Conservation (phyloP, 2,797 vertebrate species). For the Thalassophryne amazonica region DNA sequence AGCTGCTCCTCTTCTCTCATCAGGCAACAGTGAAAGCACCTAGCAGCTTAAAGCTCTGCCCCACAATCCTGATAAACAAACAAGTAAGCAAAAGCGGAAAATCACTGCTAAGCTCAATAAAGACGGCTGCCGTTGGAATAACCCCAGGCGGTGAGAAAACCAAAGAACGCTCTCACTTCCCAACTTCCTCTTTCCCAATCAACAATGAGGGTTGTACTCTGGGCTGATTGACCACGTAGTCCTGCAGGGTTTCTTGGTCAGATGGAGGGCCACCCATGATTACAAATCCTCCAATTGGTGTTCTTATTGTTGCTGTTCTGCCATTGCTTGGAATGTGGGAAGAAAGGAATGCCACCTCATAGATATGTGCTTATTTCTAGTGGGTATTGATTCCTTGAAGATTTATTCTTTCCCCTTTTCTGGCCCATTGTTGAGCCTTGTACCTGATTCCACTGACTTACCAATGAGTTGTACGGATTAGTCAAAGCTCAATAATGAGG, state of each 20-base stretch:
- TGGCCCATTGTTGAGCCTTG: conserved; percentile 16
- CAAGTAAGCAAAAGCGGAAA: conserved; percentile 57
- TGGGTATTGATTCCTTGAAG: conserved; percentile 16
- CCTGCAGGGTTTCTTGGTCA: conserved; percentile 4
- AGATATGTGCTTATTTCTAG: conserved; percentile 10
- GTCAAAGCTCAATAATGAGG: conserved; percentile 36
- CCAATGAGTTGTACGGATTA: conserved; percentile 47
- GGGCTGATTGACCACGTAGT: conserved; percentile 9
- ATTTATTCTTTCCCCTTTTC: conserved; percentile 19
- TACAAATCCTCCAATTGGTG: background rate
- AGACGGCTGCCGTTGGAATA: conserved; percentile 29
- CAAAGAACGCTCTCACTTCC: conserved; percentile 13
- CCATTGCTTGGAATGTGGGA: conserved; percentile 17
- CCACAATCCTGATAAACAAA: conserved; percentile 62
- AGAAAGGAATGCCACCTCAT: conserved; percentile 8
- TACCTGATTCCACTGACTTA: conserved; percentile 34
- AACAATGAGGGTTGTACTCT: conserved; percentile 1
- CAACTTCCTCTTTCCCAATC: background rate
- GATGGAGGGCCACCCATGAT: conserved; percentile 24
- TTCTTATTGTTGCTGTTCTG: conserved; percentile 9
- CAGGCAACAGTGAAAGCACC: conserved; percentile 52
- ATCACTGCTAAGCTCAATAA: conserved; percentile 51
- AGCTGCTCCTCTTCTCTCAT: conserved; percentile 24
- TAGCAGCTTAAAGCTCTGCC: conserved; percentile 36
- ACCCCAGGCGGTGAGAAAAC: conserved; percentile 2